Evolutionary conservation across 1,140 invertebrate genomes (phyloP).

Genomic region (Bombus pyrosoma): DNA sequence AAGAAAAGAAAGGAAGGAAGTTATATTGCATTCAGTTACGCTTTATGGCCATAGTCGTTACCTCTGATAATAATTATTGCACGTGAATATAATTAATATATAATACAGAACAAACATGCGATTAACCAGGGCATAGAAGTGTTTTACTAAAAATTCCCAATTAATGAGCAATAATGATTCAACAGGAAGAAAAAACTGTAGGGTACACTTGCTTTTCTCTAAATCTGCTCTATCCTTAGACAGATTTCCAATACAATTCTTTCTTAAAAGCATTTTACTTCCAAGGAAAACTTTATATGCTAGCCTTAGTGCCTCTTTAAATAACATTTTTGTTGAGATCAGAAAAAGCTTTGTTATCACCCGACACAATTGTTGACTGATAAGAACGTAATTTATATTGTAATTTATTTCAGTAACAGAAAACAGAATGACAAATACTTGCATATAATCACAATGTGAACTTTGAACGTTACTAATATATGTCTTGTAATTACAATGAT

Average conservation of each 20-base stretch:
- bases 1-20: neutral
- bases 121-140: neutral
- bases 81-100: neutral
- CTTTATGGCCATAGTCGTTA: neutral
- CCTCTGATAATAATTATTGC: slow-evolving; percentile 2
- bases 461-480: slow-evolving; percentile 49
- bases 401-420: slow-evolving; percentile 40
- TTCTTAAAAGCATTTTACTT: slow-evolving; percentile 16
- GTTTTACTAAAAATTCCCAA: neutral
- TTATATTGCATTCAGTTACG: neutral
- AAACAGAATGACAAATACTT: slow-evolving; percentile 49
- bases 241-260: neutral
- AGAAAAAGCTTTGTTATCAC: slow-evolving; percentile 24
- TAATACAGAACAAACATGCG: neutral
- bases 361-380: slow-evolving; percentile 3
- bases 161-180: neutral
- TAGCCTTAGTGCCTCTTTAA: neutral
- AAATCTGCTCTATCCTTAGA: slow-evolving; percentile 14
- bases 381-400: slow-evolving; percentile 38
- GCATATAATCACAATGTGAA: slow-evolving; percentile 56
- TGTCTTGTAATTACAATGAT: slow-evolving; percentile 8
- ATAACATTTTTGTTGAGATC: slow-evolving; percentile 26
- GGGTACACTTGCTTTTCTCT: neutral
- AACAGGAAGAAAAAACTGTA: neutral
- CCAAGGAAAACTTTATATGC: neutral